Conservation (phyloP, 2,797 vertebrate species). For the Chrysocyon brachyurus region DNA sequence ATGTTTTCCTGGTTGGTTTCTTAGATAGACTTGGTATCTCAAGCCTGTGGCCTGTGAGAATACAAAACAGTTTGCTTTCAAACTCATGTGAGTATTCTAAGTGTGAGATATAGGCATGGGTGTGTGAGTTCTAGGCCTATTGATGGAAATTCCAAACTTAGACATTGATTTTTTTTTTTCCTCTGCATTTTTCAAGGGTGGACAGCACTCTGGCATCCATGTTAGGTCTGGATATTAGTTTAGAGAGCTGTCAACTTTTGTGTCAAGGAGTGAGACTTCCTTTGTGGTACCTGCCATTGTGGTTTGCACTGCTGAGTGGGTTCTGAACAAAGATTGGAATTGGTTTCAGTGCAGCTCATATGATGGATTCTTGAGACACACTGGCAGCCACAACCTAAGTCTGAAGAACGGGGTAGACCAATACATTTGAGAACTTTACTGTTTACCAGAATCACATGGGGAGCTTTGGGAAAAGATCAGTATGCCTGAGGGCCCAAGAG, state of each 20-base stretch:
- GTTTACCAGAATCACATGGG: neutral
- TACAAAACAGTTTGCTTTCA: slow-evolving; percentile 18
- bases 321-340: slow-evolving; percentile 47
- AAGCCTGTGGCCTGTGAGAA: neutral
- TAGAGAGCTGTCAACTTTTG: slow-evolving; percentile 53
- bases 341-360: slow-evolving; percentile 12
- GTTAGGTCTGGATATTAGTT: neutral
- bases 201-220: neutral
- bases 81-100: neutral
- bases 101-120: neutral
- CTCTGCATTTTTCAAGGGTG: neutral
- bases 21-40: neutral
- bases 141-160: slow-evolving; percentile 56
- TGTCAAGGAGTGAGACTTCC: neutral
- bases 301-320: neutral
- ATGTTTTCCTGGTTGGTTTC: neutral
- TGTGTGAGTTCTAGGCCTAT: slow-evolving; percentile 3
- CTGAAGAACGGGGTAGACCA: neutral
- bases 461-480: slow-evolving; percentile 12
- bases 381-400: neutral
- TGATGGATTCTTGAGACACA: slow-evolving; percentile 15
- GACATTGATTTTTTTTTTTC: neutral
- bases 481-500: neutral
- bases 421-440: slow-evolving; percentile 8
- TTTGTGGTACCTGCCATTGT: neutral